These are phyloP conservation scores for Drosophila simulans DNA, from an alignment of 1,140 invertebrate species.

Conservation along the genomic window DNA sequence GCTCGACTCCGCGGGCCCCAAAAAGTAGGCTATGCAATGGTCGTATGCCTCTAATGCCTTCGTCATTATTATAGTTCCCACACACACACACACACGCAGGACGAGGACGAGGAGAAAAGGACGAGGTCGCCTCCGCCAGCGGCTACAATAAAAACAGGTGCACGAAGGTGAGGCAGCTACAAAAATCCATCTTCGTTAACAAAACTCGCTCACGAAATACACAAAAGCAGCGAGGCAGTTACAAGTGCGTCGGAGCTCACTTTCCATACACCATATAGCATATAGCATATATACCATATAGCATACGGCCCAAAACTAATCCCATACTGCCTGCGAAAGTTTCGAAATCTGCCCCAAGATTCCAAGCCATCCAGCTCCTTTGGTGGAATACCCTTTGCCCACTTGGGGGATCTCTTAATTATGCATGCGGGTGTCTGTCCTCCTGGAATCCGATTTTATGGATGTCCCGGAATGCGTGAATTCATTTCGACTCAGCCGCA, in stretches of 20 bases:
- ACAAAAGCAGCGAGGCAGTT: conserved; percentile 46
- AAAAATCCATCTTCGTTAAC: conserved; percentile 79
- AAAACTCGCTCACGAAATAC: conserved; percentile 56
- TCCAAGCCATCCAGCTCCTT: conserved; percentile 10
- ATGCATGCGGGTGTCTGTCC: conserved; percentile 45
- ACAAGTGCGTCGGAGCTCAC: conserved; percentile 65
- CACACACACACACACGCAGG: conserved; percentile 13
- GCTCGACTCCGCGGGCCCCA: conserved; percentile 44
- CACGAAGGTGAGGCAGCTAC: conserved; percentile 66
- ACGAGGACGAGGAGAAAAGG: conserved; percentile 64
- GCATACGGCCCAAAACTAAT: conserved; percentile 31
- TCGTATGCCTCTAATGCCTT: conserved; percentile 63
- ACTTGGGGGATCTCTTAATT: conserved; percentile 38
- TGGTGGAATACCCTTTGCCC: conserved; percentile 29
- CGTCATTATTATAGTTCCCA: conserved; percentile 63
- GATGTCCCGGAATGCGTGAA: conserved; percentile 17
- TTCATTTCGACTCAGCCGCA: conserved; percentile 1
- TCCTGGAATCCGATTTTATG: conserved; percentile 33
- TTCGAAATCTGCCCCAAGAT: conserved; percentile 49
- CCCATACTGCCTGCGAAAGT: conserved; percentile 9
- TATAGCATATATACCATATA: conserved; percentile 1
- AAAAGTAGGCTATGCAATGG: conserved; percentile 78
- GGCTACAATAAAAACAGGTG: conserved; percentile 56
- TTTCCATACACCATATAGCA: conserved; percentile 7
- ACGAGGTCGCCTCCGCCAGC: conserved; percentile 31